Percentiles rank a stretch among this genome's conserved stretches.
These are phyloP conservation scores for Embiotoca jacksoni DNA, from an alignment of 2,113 vertebrate genomes.

Conservation along the genomic window DNA sequence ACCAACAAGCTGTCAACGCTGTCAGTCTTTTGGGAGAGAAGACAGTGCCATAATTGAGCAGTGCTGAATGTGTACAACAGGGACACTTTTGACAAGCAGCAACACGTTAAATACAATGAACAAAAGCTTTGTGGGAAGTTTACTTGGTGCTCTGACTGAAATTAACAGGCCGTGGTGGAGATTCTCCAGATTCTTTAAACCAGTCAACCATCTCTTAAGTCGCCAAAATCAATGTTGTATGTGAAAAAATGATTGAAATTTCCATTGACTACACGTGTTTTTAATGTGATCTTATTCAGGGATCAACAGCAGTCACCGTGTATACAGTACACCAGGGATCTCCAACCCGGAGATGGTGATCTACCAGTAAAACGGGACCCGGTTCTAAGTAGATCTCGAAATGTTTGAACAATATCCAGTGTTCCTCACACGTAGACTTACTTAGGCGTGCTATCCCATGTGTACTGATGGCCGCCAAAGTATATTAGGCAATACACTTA, in stretches of 20 bases:
- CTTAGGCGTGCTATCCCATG: no score
- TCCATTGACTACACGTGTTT: background rate
- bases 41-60: constrained; percentile 32
- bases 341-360: no score
- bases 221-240: background rate
- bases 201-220: background rate
- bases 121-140: constrained; percentile 7
- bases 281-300: background rate
- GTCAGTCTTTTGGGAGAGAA: constrained; percentile 55
- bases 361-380: no score
- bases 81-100: constrained; percentile 41
- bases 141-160: background rate
- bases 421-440: background rate
- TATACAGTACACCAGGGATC: no score
- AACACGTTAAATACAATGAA: constrained; percentile 40
- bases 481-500: no score
- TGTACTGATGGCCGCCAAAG: no score
- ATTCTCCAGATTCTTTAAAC: background rate
- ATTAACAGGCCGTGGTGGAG: background rate
- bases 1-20: constrained; percentile 59
- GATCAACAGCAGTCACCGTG: no score
- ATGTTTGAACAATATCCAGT: background rate
- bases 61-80: constrained; percentile 43
- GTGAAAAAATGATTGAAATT: background rate
- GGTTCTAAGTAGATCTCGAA: no score